phyloP scores from a whole-genome alignment of 2,797 vertebrate species.

The Pachyuromys duprasi region DNA sequence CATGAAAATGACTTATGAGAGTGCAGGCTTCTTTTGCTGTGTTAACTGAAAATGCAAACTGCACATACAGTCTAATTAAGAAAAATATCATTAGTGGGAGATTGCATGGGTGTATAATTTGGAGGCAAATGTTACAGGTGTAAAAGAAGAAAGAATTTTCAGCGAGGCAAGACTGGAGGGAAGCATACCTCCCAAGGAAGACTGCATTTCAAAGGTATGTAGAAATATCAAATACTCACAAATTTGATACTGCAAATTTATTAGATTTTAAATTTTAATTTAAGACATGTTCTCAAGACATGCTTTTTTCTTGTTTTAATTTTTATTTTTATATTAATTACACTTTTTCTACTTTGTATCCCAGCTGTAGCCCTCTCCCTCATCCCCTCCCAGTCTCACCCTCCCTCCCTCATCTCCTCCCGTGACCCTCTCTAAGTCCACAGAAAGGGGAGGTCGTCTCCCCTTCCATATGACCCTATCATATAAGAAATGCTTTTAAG shows the following conservation, averaged over 20 bases:
- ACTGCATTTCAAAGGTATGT: not conserved
- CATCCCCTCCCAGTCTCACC: too few species aligned
- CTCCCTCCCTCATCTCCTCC: too few species aligned
- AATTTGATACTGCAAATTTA: not conserved
- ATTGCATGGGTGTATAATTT: not conserved
- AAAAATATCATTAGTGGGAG: conserved; percentile 60
- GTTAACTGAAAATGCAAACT: conserved; percentile 69
- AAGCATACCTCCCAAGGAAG: not conserved
- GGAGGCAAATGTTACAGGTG: conserved; percentile 43
- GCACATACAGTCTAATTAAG: conserved; percentile 68
- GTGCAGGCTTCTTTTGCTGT: conserved; percentile 28
- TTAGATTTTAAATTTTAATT: conserved; percentile 25
- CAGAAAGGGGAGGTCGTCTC: too few species aligned
- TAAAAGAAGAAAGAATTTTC: not conserved
- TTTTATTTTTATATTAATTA: too few species aligned
- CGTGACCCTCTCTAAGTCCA: too few species aligned
- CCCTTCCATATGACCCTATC: too few species aligned
- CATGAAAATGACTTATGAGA: conserved; percentile 65
- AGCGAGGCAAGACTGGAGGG: not conserved
- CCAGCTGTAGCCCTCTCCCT: too few species aligned
- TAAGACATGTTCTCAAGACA: not conserved
- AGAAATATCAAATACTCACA: not conserved
- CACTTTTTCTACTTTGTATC: too few species aligned
- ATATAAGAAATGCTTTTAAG: too few species aligned
- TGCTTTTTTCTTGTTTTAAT: too few species aligned